Conservation (phyloP, 2,113 vertebrate genomes). For the Malaclemys terrapin region DNA sequence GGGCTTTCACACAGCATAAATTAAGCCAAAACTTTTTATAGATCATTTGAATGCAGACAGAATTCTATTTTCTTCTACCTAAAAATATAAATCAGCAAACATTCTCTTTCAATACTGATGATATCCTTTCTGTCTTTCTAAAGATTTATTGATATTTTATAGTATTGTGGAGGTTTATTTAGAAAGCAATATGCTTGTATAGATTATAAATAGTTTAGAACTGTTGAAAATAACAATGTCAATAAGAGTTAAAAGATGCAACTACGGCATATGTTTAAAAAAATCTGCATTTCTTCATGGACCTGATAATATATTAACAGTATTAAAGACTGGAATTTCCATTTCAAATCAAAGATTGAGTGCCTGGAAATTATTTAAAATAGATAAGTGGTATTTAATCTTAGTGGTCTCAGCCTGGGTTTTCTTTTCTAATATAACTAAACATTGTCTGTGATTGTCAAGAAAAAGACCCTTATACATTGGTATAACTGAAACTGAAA, state of each 20-base stretch:
- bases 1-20: conserved; percentile 75
- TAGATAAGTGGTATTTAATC: background rate
- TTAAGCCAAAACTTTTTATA: conserved; percentile 58
- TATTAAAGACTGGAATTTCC: background rate
- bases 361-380: background rate
- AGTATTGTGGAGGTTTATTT: background rate
- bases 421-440: background rate
- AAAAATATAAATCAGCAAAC: conserved; percentile 14
- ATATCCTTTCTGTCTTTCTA: background rate
- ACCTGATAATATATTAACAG: background rate
- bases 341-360: background rate
- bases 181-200: conserved; percentile 25
- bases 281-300: background rate
- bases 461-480: background rate
- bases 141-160: conserved; percentile 27
- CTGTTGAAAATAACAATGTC: background rate
- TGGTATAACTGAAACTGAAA: background rate
- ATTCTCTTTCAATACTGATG: background rate
- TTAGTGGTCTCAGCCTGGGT: background rate
- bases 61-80: conserved; percentile 52
- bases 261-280: background rate
- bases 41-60: conserved; percentile 36
- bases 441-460: background rate
- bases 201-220: background rate
- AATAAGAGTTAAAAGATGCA: background rate